These are phyloP conservation scores for Orthonevra nobilis DNA, from an alignment of 2,888 invertebrate species.

Conservation along the genomic window DNA sequence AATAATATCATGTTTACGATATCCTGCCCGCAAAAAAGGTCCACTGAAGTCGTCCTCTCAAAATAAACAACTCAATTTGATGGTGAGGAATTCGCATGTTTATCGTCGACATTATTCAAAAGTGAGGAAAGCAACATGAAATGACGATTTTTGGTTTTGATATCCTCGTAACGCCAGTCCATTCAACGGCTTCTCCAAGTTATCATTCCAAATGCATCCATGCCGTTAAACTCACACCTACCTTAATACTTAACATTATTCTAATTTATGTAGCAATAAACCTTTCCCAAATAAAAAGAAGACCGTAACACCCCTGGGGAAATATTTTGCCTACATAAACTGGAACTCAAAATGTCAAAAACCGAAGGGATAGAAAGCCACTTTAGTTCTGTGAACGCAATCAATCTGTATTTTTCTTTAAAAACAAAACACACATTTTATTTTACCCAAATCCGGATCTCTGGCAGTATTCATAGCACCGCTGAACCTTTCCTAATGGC, in stretches of 20 bases:
- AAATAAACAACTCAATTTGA: slow-evolving; percentile 1
- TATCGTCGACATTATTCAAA: slow-evolving; percentile 56
- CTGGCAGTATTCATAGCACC: slow-evolving; percentile 45
- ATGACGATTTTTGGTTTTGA: slow-evolving; percentile 24
- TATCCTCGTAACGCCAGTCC: slow-evolving; percentile 4
- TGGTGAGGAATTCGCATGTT: slow-evolving; percentile 23
- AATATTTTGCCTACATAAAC: slow-evolving; percentile 45
- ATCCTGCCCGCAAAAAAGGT: no score
- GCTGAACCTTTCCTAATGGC: slow-evolving; percentile 62
- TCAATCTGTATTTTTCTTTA: slow-evolving; percentile 65
- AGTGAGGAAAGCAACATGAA: slow-evolving; percentile 4
- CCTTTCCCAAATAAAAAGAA: slow-evolving; percentile 52
- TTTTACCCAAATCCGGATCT: slow-evolving; percentile 23
- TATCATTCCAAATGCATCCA: slow-evolving; percentile 59
- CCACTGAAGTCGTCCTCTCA: no score
- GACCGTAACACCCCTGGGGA: slow-evolving; percentile 35
- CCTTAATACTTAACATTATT: slow-evolving; percentile 57
- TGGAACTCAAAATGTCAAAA: slow-evolving; percentile 58
- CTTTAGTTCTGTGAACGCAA: slow-evolving; percentile 55
- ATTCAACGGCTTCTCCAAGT: slow-evolving; percentile 27
- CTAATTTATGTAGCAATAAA: slow-evolving; percentile 69
- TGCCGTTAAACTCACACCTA: slow-evolving; percentile 65
- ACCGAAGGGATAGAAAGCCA: slow-evolving; percentile 52
- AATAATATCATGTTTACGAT: no score
- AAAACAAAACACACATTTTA: slow-evolving; percentile 51